A percentile compares a stretch with the other conserved stretches of the same genome.
phyloP scores from a whole-genome alignment of 1,140 invertebrate genomes.

The Andrena cerasifolii region DNA sequence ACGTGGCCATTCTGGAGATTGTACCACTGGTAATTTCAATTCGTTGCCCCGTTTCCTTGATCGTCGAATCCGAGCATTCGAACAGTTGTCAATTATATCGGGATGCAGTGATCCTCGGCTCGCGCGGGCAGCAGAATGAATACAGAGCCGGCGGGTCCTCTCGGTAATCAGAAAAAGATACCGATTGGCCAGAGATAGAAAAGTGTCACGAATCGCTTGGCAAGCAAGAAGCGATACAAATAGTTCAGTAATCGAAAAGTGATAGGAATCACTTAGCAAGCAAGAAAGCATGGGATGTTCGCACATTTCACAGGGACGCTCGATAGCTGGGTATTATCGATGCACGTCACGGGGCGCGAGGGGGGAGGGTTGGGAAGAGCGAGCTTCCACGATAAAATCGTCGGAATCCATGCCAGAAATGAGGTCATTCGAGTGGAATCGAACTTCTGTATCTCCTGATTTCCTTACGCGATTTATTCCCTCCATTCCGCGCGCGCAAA shows the following conservation, averaged over 20 bases:
- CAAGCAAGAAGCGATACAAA: background rate
- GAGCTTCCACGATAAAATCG: conserved; percentile 12
- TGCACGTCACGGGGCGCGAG: background rate
- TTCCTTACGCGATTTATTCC: conserved; percentile 40
- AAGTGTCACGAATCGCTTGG: background rate
- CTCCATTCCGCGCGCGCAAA: background rate
- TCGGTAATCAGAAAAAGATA: background rate
- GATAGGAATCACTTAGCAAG: background rate
- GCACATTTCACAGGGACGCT: background rate
- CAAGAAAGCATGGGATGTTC: conserved; percentile 4
- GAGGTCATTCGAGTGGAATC: conserved; percentile 35
- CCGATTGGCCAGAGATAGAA: background rate
- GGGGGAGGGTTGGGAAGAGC: background rate
- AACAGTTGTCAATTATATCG: background rate
- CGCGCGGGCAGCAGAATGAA: too few relatives aligned
- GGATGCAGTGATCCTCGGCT: background rate
- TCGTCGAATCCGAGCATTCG: conserved; percentile 28
- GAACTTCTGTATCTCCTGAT: conserved; percentile 33
- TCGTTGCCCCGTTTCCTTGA: conserved; percentile 16
- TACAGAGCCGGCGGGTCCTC: too few relatives aligned
- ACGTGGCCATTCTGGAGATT: conserved; percentile 45
- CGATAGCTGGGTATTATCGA: conserved; percentile 22
- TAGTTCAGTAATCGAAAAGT: background rate
- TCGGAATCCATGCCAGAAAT: conserved; percentile 37
- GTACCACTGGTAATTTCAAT: conserved; percentile 50